These are phyloP conservation scores for Hippocampus comes DNA, from an alignment of 2,113 vertebrate genomes.

Conservation along the genomic window DNA sequence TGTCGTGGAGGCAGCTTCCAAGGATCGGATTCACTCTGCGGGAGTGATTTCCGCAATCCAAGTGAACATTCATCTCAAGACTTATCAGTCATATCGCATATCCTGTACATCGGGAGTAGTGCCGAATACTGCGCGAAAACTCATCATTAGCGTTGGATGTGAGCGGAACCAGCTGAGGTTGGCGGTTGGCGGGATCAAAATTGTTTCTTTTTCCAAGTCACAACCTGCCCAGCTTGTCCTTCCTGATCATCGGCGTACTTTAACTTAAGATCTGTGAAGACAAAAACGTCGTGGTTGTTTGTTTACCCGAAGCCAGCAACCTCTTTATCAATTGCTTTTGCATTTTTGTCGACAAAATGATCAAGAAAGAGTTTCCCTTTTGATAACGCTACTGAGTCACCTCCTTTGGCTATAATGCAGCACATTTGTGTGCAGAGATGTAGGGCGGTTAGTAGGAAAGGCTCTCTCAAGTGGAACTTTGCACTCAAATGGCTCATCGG, in stretches of 20 bases:
- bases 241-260: slow-evolving; percentile 2
- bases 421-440: slow-evolving; percentile 57
- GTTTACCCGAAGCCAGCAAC: neutral
- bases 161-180: slow-evolving; percentile 50
- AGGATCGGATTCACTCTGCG: slow-evolving; percentile 19
- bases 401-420: slow-evolving; percentile 56
- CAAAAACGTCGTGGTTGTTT: too few relatives aligned
- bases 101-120: slow-evolving; percentile 46
- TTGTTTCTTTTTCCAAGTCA: slow-evolving; percentile 48
- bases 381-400: slow-evolving; percentile 46
- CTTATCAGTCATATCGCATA: slow-evolving; percentile 56
- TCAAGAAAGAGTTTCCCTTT: slow-evolving; percentile 24
- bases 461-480: slow-evolving; percentile 60
- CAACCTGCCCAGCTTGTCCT: slow-evolving; percentile 32
- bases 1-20: slow-evolving; percentile 8
- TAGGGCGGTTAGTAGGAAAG: slow-evolving; percentile 55
- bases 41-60: slow-evolving; percentile 3
- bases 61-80: slow-evolving; percentile 25
- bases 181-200: slow-evolving; percentile 36
- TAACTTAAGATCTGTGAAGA: neutral
- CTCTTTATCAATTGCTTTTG: slow-evolving; percentile 27
- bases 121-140: slow-evolving; percentile 42
- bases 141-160: slow-evolving; percentile 58
- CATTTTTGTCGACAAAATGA: neutral
- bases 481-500: slow-evolving; percentile 45